Percentiles rank a stretch among this genome's conserved stretches.
Evolutionary conservation across 2,113 vertebrate species (phyloP).

Genomic region (Periophthalmus modestus): DNA sequence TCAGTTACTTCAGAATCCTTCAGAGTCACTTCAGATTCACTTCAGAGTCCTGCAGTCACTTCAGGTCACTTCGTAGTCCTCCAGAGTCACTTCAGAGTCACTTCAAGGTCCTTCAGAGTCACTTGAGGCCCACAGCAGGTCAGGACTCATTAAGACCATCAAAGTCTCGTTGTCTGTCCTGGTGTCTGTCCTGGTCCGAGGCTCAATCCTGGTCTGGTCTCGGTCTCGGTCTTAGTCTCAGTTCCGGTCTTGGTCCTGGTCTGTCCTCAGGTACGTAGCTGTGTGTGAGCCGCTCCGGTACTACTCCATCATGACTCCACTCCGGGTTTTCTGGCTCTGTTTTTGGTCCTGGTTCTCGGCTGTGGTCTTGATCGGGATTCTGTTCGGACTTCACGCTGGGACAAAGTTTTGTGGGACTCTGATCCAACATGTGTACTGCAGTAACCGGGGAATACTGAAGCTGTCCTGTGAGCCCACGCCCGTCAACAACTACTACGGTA

Average conservation of each 20-base stretch:
- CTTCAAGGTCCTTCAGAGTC: no score
- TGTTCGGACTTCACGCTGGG: slow-evolving; percentile 50
- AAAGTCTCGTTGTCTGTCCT: no score
- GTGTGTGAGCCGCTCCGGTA: slow-evolving; percentile 67
- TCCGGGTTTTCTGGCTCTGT: slow-evolving; percentile 39
- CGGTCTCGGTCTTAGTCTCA: no score
- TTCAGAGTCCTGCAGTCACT: no score
- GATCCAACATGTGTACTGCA: slow-evolving; percentile 64
- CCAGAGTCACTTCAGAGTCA: no score
- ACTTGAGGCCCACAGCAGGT: no score
- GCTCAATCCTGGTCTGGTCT: no score
- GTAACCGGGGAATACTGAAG: slow-evolving; percentile 54
- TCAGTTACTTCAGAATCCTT: no score
- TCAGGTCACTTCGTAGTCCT: no score
- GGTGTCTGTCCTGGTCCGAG: no score
- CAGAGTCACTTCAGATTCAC: no score
- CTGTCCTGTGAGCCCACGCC: slow-evolving; percentile 57
- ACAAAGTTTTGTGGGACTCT: slow-evolving; percentile 43
- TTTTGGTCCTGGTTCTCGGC: slow-evolving; percentile 51
- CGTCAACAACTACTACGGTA: slow-evolving; percentile 51
- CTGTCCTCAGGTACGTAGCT: slow-evolving; percentile 50
- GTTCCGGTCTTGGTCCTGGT: background rate
- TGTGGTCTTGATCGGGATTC: slow-evolving; percentile 41
- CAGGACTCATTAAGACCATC: no score
- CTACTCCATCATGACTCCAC: slow-evolving; percentile 57